Base-by-base conservation (phyloP, 2,113 vertebrate species). In the Willisornis vidua region DNA sequence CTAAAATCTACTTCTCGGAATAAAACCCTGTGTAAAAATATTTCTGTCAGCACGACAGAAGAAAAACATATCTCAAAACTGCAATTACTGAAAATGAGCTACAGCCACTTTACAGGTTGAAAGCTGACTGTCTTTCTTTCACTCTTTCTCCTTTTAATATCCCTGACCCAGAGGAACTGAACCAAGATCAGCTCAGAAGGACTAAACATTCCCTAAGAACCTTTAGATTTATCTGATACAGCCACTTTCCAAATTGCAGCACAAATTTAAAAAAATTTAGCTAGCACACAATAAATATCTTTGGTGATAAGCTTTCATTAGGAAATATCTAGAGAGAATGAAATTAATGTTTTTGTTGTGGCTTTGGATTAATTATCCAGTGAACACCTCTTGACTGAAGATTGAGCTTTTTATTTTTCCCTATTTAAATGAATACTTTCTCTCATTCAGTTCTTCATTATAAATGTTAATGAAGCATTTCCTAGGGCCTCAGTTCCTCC, bases 21-120 rank as follows among this genome's bases (percentile, higher is more conserved):
- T 46, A 96, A 96, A 96, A 90, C 17, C n/a, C 52, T 74, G 39
- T 92, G 19, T 28, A 90, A 86, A 96, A 92, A 94, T 88, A 93
- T 80, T 89, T 84, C 35, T 94, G 70, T 28, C 43, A 92, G 43
- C 48, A 96, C 92, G n/a, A 55, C 19, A 95, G 46, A 94, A 75
- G 74, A 63, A 88, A 95, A 59, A 35, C 25, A 17, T 85, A 59
- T 84, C 79, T 85, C 59, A 88, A 94, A 87, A 88, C 31, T 90
- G 4, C 75, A 94, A 49, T 76, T 85, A 80, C 62, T 62, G 37
- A 89, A 80, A 93, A 87, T 54, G 5, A 75, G 26, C 78, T 82
- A 51, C 20, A 70, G 14, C 6, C 14, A 85, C 85, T 93, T 68
- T 70, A 37, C 37, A 67, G 28, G 45, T 95, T 71, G 87, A 93